Percentiles rank a stretch among this genome's conserved stretches.
phyloP scores from a whole-genome alignment of 2,797 vertebrate genomes.

The Melopsittacus undulatus region DNA sequence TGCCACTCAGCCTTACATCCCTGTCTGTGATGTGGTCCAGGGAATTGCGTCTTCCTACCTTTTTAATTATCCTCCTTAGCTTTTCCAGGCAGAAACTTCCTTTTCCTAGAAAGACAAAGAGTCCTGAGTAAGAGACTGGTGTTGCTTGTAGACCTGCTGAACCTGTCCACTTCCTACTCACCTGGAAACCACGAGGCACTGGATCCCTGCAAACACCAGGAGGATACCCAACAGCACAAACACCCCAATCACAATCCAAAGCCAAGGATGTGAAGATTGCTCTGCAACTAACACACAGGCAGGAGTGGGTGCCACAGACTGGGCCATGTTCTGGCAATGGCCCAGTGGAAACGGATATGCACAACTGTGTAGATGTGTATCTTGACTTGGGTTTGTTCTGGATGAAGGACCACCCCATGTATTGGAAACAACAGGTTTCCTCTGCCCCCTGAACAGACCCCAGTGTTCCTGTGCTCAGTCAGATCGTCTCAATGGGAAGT shows the following conservation, averaged over 20 bases:
- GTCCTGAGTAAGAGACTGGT: background rate
- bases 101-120: conserved; percentile 20
- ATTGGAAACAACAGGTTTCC: fast-evolving
- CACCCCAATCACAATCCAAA: background rate
- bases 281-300: background rate
- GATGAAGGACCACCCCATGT: fast-evolving
- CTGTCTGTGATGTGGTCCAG: background rate
- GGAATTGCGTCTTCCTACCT: background rate
- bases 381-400: background rate
- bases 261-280: fast-evolving
- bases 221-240: background rate
- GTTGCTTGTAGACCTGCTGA: background rate
- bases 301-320: background rate
- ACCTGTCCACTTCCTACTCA: background rate
- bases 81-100: background rate
- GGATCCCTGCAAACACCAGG: background rate
- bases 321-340: fast-evolving
- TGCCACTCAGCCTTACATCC: background rate
- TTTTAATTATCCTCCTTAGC: background rate
- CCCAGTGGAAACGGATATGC: fast-evolving
- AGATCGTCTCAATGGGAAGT: background rate
- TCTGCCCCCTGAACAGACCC: fast-evolving
- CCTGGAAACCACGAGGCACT: background rate
- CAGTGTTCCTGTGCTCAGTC: fast-evolving
- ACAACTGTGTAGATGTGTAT: fast-evolving